Evolutionary conservation across 2,797 vertebrate genomes (phyloP).

Genomic region (Discoglossus pictus): DNA sequence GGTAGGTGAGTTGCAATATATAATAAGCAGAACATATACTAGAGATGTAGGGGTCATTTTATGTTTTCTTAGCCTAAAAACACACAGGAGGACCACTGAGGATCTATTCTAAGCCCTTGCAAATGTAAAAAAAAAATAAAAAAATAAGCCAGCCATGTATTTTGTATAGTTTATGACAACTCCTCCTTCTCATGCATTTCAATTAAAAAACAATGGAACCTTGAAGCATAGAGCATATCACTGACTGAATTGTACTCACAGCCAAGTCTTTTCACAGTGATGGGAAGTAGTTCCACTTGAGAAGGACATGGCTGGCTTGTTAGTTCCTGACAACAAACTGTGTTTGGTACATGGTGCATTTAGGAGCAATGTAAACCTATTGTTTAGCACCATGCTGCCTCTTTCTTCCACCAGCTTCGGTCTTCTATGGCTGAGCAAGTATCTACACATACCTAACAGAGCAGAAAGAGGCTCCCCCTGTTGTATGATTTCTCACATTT

Average conservation of each 20-base stretch:
- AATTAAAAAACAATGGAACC: conserved; percentile 75
- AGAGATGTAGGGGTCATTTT: too few relatives aligned
- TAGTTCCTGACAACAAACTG: conserved; percentile 87
- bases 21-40: too few relatives aligned
- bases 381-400: conserved; percentile 73
- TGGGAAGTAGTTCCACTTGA: conserved; percentile 83
- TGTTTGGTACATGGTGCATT: conserved; percentile 86
- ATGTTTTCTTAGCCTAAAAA: too few relatives aligned
- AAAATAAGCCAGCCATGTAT: conserved; percentile 45
- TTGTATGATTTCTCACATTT: conserved; percentile 89
- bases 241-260: conserved; percentile 69
- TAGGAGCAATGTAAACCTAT: conserved; percentile 77
- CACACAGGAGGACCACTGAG: too few relatives aligned
- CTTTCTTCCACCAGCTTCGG: conserved; percentile 66
- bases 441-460: conserved; percentile 82
- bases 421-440: conserved; percentile 74
- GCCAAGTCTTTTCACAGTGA: conserved; percentile 68
- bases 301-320: conserved; percentile 89
- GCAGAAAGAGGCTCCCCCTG: conserved; percentile 80
- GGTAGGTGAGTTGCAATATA: too few relatives aligned
- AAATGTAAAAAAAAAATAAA: too few relatives aligned
- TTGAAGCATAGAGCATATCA: conserved; percentile 79
- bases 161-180: conserved; percentile 45
- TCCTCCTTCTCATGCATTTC: conserved; percentile 61
- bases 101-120: too few relatives aligned